Base-by-base conservation (phyloP, 2,797 vertebrate species). In the Apogon hyalosoma region DNA sequence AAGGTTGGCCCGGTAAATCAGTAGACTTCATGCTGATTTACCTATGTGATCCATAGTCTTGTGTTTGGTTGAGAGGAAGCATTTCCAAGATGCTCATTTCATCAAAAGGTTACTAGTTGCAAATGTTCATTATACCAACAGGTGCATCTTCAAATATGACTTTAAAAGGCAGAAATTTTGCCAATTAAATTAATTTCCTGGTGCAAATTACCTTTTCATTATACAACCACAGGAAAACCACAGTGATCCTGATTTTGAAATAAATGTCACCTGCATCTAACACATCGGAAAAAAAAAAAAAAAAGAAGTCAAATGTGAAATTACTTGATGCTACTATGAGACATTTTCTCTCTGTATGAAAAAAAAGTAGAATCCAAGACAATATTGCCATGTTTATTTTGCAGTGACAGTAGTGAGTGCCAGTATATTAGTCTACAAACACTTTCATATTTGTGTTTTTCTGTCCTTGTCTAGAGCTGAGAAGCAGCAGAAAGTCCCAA, bases 381-480 rank as follows among this genome's bases (percentile, higher is more conserved):
- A 24, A 39, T 41, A 54, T 19, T 24, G 47, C 52, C 49, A 54
- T 28, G 16, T 61, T 65, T 31, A 84, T 59, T 50, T 66, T 49
- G 5, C 24, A 28, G 42, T 21, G 15, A 15, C 24, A 2, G 21
- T 1, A 10, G 56, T 0, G 15, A n/a, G 48, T 62, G 31, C 24
- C 24, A 28, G 24, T 28, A 28, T 28, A 28, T 28, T 28, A 28
- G 24, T 28, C 24, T 28, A 24, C 46, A 49, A 64, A 71, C 62
- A 49, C 41, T 59, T 76, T 43, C 18, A 6, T 41, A 16, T 38
- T 36, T 56, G 11, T 28, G 6, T 64, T 52, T 73, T 28, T 28
- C 21, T 78, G 48, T 71, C 38, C 21, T 8, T 43, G 54, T 81
- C 16, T n/a, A 87, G 85, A 56, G 71, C 43, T 16, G 51, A 68